Conservation (phyloP, 2,113 vertebrate species). For the Triplophysa rosa region DNA sequence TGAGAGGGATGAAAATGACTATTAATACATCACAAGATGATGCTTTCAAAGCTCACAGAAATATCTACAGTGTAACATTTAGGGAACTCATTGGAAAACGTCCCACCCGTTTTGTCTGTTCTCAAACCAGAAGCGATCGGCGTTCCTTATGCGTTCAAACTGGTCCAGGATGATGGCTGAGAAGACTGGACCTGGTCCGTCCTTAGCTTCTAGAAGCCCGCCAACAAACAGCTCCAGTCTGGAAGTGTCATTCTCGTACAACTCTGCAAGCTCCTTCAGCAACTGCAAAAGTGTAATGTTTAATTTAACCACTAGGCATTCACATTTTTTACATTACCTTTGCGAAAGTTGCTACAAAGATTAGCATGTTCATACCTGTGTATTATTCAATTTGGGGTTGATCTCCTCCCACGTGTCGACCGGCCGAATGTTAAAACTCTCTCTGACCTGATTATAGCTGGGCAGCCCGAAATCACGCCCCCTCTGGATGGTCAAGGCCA, state of each 20-base stretch:
- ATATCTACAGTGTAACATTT: neutral
- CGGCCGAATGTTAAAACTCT: conserved; percentile 69
- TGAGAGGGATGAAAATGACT: conserved; percentile 57
- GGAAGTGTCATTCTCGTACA: conserved; percentile 75
- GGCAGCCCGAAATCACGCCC: conserved; percentile 88
- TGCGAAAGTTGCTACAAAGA: neutral
- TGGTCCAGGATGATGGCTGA: conserved; percentile 82
- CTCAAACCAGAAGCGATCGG: conserved; percentile 97
- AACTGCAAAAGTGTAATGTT: conserved; percentile 59
- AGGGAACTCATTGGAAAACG: neutral
- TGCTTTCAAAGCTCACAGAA: too few species aligned
- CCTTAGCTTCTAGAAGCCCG: conserved; percentile 77
- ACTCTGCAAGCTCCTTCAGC: conserved; percentile 57
- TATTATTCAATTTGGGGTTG: conserved; percentile 65
- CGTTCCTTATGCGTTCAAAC: conserved; percentile 87
- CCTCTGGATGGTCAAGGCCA: conserved; percentile 84
- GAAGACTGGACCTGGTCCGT: conserved; percentile 79
- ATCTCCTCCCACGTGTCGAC: conserved; percentile 76
- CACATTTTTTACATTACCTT: too few species aligned
- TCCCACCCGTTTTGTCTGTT: conserved; percentile 86
- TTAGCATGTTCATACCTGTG: conserved; percentile 61
- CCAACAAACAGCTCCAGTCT: conserved; percentile 86
- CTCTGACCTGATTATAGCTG: conserved; percentile 78
- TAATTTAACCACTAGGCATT: too few species aligned
- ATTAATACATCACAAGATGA: neutral